Conservation (phyloP, 2,888 invertebrate genomes). For the Oeneis ivallda region DNA sequence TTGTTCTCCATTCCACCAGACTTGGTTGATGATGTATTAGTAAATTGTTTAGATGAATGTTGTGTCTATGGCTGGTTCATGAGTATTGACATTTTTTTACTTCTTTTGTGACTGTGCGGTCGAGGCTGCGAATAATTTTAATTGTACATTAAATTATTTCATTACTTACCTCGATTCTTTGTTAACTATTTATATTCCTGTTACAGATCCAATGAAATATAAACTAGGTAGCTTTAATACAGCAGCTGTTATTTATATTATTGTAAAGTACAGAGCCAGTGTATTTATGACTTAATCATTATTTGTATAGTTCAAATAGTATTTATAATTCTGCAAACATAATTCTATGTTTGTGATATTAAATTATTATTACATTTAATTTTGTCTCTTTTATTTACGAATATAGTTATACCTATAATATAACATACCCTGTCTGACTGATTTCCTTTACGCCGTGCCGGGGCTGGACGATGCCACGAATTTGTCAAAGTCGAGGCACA, state of each 20-base stretch:
- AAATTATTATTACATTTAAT: constrained; percentile 76
- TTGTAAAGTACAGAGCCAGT: constrained; percentile 79
- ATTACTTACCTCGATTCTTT: constrained; percentile 72
- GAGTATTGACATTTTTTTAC: constrained; percentile 35
- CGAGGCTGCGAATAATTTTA: constrained; percentile 60
- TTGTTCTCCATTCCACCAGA: constrained; percentile 68
- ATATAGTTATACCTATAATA: neutral
- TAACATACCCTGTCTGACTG: neutral
- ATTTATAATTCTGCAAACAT: constrained; percentile 75
- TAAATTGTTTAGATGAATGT: constrained; percentile 64
- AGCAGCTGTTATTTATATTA: constrained; percentile 77
- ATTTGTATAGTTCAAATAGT: constrained; percentile 80
- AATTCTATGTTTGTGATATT: constrained; percentile 73
- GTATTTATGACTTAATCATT: constrained; percentile 80
- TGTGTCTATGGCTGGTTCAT: constrained; percentile 42
- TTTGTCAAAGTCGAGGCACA: too few relatives aligned
- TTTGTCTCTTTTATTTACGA: constrained; percentile 44
- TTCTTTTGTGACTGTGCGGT: constrained; percentile 42
- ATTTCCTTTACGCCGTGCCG: too few relatives aligned
- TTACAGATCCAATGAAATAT: constrained; percentile 75
- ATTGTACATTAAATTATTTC: constrained; percentile 61
- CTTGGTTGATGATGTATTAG: constrained; percentile 52
- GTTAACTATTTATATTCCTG: constrained; percentile 80
- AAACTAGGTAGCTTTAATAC: constrained; percentile 71
- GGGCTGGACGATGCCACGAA: too few relatives aligned